phyloP scores from a whole-genome alignment of 2,888 invertebrate genomes.

The Lasiommata megera region DNA sequence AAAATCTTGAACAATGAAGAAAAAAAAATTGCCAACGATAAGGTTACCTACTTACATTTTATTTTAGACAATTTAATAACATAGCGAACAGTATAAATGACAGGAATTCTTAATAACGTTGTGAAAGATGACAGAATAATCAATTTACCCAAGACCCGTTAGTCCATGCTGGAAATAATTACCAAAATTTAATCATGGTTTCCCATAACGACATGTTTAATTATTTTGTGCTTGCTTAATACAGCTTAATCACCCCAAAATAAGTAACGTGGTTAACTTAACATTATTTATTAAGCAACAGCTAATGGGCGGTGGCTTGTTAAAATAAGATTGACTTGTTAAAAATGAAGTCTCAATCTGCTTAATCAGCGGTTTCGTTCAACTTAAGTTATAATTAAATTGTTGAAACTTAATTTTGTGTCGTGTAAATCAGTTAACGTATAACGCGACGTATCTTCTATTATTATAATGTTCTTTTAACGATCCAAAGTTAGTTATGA shows the following conservation, averaged over 20 bases:
- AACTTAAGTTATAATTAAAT: slow-evolving; percentile 15
- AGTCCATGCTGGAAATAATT: slow-evolving; percentile 10
- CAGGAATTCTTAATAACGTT: background rate
- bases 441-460: too few species aligned
- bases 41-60: too few species aligned
- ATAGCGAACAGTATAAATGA: slow-evolving; percentile 3
- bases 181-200: slow-evolving; percentile 13
- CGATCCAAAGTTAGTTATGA: too few species aligned
- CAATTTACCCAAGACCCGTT: slow-evolving; percentile 3
- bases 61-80: slow-evolving; percentile 1
- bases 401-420: slow-evolving; percentile 14
- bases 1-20: too few species aligned
- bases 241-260: slow-evolving; percentile 15
- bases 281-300: slow-evolving; percentile 23
- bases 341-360: slow-evolving; percentile 23
- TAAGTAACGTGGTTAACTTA: slow-evolving; percentile 8
- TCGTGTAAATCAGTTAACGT: background rate
- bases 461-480: too few species aligned
- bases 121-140: slow-evolving; percentile 7
- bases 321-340: slow-evolving; percentile 23
- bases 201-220: slow-evolving; percentile 19
- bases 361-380: slow-evolving; percentile 13
- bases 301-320: slow-evolving; percentile 18
- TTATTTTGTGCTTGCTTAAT: slow-evolving; percentile 17
- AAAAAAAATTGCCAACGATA: too few species aligned